Base-by-base conservation (phyloP, 2,113 vertebrate genomes). In the Marmota monax region DNA sequence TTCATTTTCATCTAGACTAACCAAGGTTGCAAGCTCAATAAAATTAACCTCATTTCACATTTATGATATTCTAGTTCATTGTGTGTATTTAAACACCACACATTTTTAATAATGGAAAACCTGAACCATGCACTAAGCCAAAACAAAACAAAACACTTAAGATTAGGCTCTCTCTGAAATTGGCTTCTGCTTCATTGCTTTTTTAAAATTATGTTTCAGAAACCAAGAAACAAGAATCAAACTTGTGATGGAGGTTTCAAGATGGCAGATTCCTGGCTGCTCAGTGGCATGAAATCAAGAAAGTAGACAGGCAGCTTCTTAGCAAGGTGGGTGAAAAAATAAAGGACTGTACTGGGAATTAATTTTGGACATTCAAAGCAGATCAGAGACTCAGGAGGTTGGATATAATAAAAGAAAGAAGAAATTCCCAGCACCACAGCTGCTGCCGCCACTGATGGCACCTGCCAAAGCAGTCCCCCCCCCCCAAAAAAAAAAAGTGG, bases 31-130 rank as follows among this genome's bases (percentile, higher is more conserved):
- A 92, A 95, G 84, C 63, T 90, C 70, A 95, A 53, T 42, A 93
- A 76, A 84, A 97, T 94, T 96, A 93, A 53, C 13, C 20, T 97
- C 69, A 96, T 97, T 96, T 95, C 93, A 91, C 53, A 94, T 96
- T 97, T 97, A 63, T 92, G 3, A 88, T 95, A 95, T 96, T 97
- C 29, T 12, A 97, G n/a, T 78, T 22, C 25, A 88, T 39, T 94
- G 22, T 86, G 96, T 78, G 94, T 69, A 97, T 95, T 98, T 97
- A 95, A 84, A 95, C 45, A 94, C 63, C 77, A 48, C 20, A 77
- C 45, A 58, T 69, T 86, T 96, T 95, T 93, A 94, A 84, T 93
- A 95, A 93, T 95, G n/a, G 29, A 89, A 97, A 97, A 69, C 13
- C 29, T 97, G 86, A 96, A 96, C 9, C 86, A 92, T 83, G 12